Conservation (phyloP, 2,797 vertebrate species). For the Sternarchorhynchus goeldii region DNA sequence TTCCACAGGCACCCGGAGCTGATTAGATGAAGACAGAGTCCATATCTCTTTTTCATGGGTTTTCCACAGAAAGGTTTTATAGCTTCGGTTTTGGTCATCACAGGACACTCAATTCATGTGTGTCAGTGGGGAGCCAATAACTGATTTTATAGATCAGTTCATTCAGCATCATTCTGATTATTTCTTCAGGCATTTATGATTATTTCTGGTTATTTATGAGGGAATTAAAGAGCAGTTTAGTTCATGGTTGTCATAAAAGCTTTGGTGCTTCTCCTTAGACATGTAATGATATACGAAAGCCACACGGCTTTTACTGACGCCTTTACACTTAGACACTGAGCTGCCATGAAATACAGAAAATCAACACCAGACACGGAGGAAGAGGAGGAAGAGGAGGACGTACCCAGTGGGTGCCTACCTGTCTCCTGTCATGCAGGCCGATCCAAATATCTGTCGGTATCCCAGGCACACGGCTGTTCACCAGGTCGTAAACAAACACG, state of each 20-base stretch:
- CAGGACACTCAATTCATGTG: background rate
- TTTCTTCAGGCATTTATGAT: background rate
- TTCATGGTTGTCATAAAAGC: background rate
- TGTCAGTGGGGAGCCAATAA: background rate
- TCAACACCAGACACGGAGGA: too few species aligned
- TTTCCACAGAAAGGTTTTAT: constrained; percentile 29
- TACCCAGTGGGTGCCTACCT: constrained; percentile 64
- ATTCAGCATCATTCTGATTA: background rate
- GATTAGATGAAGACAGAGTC: constrained; percentile 30
- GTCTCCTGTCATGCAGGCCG: constrained; percentile 77
- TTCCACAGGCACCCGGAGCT: constrained; percentile 26
- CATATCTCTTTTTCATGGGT: constrained; percentile 13
- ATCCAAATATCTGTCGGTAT: constrained; percentile 81
- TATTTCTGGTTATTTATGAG: background rate
- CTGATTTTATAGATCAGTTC: background rate
- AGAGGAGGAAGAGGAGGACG: too few species aligned
- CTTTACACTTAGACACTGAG: too few species aligned
- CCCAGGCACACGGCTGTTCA: constrained; percentile 80
- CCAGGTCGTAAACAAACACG: constrained; percentile 80
- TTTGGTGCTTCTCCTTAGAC: background rate
- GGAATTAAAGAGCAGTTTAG: background rate
- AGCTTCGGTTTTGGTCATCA: constrained; percentile 17
- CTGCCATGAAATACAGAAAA: too few species aligned
- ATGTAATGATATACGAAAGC: too few species aligned
- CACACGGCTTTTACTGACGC: too few species aligned